phyloP scores from a whole-genome alignment of 2,888 invertebrate genomes.

The Odontothrips loti region DNA sequence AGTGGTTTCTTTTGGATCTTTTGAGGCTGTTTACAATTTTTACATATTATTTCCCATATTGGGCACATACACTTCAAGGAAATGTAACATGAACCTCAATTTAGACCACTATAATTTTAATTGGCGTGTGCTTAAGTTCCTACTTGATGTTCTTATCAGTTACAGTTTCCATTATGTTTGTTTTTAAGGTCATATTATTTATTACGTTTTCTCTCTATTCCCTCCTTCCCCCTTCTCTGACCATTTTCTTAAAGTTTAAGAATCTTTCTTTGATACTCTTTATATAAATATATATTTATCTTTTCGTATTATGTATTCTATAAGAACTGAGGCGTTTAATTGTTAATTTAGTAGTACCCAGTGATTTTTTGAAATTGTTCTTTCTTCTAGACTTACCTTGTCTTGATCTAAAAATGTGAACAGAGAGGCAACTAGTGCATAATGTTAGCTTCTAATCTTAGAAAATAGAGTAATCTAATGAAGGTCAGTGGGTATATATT shows the following conservation, averaged over 20 bases:
- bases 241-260: constrained; percentile 18
- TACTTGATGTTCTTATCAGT: constrained; percentile 3
- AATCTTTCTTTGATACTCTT: constrained; percentile 22
- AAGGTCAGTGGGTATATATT: not conserved
- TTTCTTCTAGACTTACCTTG: not conserved
- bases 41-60: not conserved
- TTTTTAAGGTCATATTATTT: not conserved
- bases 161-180: not conserved
- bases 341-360: not conserved
- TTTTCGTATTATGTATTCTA: not conserved
- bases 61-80: not conserved
- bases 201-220: constrained; percentile 3
- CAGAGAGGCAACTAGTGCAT: not conserved
- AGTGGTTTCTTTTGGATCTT: not conserved
- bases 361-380: not conserved
- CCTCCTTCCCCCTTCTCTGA: not conserved
- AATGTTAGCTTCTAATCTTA: not conserved
- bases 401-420: not conserved
- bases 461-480: not conserved
- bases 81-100: not conserved
- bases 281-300: not conserved
- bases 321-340: not conserved
- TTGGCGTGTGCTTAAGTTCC: constrained; percentile 12
- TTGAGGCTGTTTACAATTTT: constrained; percentile 13
- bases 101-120: not conserved